Conservation (phyloP, 2,113 vertebrate species). For the Pelusios castaneus region DNA sequence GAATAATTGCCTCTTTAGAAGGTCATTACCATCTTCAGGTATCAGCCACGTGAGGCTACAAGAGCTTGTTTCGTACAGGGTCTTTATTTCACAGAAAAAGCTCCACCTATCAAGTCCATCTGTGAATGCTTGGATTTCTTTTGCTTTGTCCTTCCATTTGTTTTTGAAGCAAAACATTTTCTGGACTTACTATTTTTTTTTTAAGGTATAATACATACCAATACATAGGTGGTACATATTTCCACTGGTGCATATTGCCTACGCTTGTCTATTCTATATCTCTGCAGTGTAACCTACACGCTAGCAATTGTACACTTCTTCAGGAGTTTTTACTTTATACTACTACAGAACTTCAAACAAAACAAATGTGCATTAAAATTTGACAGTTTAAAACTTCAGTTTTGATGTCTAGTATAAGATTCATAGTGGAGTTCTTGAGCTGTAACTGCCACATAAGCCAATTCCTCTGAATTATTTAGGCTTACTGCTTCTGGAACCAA, state of each 20-base stretch:
- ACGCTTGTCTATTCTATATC: not conserved
- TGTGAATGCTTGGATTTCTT: too few species aligned
- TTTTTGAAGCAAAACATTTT: not conserved
- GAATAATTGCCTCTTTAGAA: too few species aligned
- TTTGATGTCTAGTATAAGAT: not conserved
- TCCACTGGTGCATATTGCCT: not conserved
- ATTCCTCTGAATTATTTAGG: not conserved
- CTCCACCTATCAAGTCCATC: too few species aligned
- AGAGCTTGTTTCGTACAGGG: too few species aligned
- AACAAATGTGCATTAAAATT: not conserved
- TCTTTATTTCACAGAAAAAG: too few species aligned
- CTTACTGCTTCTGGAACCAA: not conserved
- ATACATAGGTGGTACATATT: not conserved
- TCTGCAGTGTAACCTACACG: not conserved
- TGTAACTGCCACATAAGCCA: not conserved
- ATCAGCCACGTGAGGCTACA: too few species aligned
- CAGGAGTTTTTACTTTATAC: not conserved
- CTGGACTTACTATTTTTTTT: not conserved
- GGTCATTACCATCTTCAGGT: too few species aligned
- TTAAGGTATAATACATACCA: not conserved
- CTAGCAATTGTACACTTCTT: not conserved
- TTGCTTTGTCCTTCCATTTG: too few species aligned
- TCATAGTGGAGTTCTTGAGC: not conserved
- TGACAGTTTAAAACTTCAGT: not conserved
- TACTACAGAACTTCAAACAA: not conserved